Base-by-base conservation (phyloP, 2,888 invertebrate species). In the Laothoe populi region DNA sequence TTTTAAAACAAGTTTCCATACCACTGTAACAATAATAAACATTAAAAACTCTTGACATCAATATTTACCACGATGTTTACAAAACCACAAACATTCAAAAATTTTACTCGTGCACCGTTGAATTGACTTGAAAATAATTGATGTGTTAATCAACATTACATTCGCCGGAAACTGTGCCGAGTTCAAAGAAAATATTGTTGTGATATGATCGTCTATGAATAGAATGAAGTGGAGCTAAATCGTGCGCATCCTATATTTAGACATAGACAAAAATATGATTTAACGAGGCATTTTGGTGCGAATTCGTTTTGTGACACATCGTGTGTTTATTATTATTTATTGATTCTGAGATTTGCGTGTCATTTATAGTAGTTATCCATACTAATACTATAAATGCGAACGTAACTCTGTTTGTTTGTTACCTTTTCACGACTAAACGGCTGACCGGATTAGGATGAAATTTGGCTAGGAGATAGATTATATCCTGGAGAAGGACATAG, bases 151-250 rank as follows among this genome's bases (percentile, higher is more conserved):
- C 46, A 23, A 35, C 24, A 44, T 19, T 44, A 19, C 44, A 19
- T 49, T 26, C 49, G 26, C 16, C n/a, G 31, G 35, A 19, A 19
- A 16, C 46, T 19, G 46, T 23, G 23, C 26, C 16, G 53, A 10
- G 35, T 61, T 49, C 23, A 42, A 42, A 59, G 57, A 61, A 69
- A 64, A 59, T 53, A 64, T 64, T 67, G 57, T 64, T 63, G 63
- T 26, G 57, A 58, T 62, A 62, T 69, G 62, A 57, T 63, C 38
- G 35, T 53, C 19, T 53, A 53, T 19, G 53, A 53, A 53, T 53
- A 53, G 53, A 35, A 19, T 19, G 35, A 4, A n/a, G 24, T 24
- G 21, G 46, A 48, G n/a, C 21, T 46, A 13, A 4, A 46, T 46
- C 23, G 8, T 23, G 13, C 26, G 24, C 13, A 10, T 19, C 0